Conservation (phyloP, 2,113 vertebrate genomes). For the Dipodomys merriami region DNA sequence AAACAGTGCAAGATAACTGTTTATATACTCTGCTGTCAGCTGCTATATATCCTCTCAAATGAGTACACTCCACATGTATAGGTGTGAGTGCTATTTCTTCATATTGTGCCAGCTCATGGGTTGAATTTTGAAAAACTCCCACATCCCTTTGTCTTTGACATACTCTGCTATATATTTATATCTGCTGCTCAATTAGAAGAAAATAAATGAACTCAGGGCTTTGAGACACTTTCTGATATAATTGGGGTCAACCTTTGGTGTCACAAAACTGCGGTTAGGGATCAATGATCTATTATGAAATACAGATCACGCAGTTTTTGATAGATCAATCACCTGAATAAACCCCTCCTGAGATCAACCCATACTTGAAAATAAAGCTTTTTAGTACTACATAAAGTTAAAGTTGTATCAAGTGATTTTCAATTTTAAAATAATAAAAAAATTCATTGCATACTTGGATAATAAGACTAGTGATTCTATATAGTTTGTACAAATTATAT, state of each 20-base stretch:
- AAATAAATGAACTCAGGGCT: constrained; percentile 71
- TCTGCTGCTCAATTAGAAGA: constrained; percentile 62
- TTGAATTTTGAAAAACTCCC: constrained; percentile 39
- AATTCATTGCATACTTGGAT: constrained; percentile 50
- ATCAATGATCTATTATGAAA: constrained; percentile 47
- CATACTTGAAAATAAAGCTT: constrained; percentile 34
- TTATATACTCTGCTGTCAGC: background rate
- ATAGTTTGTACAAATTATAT: constrained; percentile 54
- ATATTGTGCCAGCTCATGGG: background rate
- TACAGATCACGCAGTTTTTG: background rate
- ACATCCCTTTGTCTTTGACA: constrained; percentile 33
- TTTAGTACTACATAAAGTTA: constrained; percentile 20
- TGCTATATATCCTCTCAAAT: background rate
- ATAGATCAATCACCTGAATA: background rate
- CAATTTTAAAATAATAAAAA: constrained; percentile 12
- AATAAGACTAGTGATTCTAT: constrained; percentile 64
- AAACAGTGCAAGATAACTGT: background rate
- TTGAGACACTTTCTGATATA: constrained; percentile 66
- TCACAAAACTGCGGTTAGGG: constrained; percentile 8
- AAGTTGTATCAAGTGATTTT: background rate
- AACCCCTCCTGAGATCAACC: background rate
- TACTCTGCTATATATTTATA: background rate
- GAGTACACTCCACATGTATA: background rate
- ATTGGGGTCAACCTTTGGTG: constrained; percentile 68
- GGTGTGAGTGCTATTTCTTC: background rate